phyloP scores from a whole-genome alignment of 1,140 invertebrate species.

The Laupala kohalensis region DNA sequence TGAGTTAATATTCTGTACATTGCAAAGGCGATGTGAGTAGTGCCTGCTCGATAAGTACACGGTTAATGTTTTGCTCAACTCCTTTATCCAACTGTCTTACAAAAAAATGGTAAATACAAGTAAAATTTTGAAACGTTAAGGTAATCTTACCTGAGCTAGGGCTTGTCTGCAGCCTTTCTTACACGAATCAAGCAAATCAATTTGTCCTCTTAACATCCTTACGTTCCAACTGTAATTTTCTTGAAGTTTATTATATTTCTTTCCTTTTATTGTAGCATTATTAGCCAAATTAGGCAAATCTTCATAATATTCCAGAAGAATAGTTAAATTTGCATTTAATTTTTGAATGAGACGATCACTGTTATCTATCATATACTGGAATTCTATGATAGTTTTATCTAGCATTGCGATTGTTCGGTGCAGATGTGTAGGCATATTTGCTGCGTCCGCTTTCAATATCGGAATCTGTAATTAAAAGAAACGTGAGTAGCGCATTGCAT shows the following conservation, averaged over 20 bases:
- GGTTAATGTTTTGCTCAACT: too few relatives aligned
- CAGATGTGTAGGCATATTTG: conserved; percentile 17
- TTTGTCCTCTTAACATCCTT: conserved; percentile 38
- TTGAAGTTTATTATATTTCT: conserved; percentile 31
- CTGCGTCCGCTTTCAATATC: conserved; percentile 16
- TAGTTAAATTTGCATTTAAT: conserved; percentile 23
- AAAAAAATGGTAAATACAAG: too few relatives aligned
- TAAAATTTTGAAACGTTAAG: too few relatives aligned
- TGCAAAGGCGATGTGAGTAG: too few relatives aligned
- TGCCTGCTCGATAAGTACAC: too few relatives aligned
- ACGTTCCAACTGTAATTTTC: conserved; percentile 47
- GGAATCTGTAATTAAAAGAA: conserved; percentile 13
- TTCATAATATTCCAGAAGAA: conserved; percentile 33
- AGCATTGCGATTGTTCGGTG: conserved; percentile 17
- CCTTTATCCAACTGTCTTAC: too few relatives aligned
- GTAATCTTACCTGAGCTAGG: conserved; percentile 30
- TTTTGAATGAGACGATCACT: conserved; percentile 10
- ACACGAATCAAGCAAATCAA: conserved; percentile 33
- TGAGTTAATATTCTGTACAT: too few relatives aligned
- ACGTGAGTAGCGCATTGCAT: too few relatives aligned
- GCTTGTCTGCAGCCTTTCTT: conserved; percentile 26
- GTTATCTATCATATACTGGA: conserved; percentile 18
- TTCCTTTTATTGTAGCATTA: conserved; percentile 35
- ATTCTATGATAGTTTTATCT: conserved; percentile 17
- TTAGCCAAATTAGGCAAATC: conserved; percentile 32